Evolutionary conservation across 2,888 invertebrate genomes (phyloP), one percentile per base, ranked within the genome.

Genomic region (Pandemis cinnamomeana): DNA sequence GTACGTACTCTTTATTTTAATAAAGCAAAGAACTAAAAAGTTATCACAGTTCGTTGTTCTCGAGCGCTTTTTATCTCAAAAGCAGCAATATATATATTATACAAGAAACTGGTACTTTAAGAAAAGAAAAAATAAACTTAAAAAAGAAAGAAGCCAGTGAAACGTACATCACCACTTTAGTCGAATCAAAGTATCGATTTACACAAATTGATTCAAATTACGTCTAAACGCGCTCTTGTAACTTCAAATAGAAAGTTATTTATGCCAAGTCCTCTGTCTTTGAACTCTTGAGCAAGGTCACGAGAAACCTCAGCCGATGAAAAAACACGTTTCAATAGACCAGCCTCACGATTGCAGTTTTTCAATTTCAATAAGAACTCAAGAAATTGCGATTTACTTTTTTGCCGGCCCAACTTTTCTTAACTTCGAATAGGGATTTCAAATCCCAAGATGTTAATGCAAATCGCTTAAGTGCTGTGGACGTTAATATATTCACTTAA

Each of bases 221-320:
- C 69, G 20, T 64, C 6, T 69, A 75, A 77, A 83, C 78, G 82
- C 81, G 82, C 82, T 84, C 82, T 84, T 83, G 81, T 80, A 83
- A 84, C 83, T 82, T 84, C 83, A 84, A 86, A 87, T 82, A 78
- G 85, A 89, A 89, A 87, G 86, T 85, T 84, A 86, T 87, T 84
- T 79, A 83, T 81, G 76, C 72, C 82, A 81, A 80, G 71, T 67
- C 72, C 58, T 66, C 68, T 63, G 72, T 58, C 63, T 62, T 66
- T 76, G 46, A 72, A 67, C 53, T 48, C 73, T 76, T 76, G 20
- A 10, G 80, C 75, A 75, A 79, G 81, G 80, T 74, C 61, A 74
- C 67, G 67, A 74, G 81, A 86, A 87, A 84, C 85, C 83, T 80
- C 81, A 81, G 84, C 86, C 86, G 86, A 82, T 84, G 85, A 86